Conservation (phyloP, 2,888 invertebrate genomes). For the Dyspetes luteomarginatus region DNA sequence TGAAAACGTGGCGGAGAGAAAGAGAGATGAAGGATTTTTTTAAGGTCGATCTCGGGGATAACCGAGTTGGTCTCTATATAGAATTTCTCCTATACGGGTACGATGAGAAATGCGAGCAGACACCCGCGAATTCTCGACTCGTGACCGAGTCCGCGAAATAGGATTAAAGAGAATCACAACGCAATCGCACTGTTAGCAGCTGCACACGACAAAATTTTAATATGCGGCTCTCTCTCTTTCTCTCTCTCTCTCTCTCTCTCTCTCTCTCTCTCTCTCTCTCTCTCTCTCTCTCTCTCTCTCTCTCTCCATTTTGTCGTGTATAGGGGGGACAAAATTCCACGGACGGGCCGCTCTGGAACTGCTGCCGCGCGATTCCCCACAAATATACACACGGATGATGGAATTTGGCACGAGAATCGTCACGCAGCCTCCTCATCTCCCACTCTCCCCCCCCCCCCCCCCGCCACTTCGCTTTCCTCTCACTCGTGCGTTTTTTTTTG, state of each 20-base stretch:
- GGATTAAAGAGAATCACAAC: background rate
- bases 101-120: slow-evolving; percentile 19
- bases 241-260: background rate
- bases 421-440: slow-evolving; percentile 14
- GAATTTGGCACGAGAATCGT: slow-evolving; percentile 65
- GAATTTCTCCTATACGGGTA: background rate
- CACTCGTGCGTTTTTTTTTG: slow-evolving; percentile 11
- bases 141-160: slow-evolving; percentile 39
- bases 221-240: too few species aligned
- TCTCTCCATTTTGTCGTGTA: background rate
- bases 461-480: background rate
- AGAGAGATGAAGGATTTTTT: slow-evolving; percentile 17
- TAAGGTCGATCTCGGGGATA: slow-evolving; percentile 39
- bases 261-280: background rate
- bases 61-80: background rate
- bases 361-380: slow-evolving; percentile 4
- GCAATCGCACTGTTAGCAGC: slow-evolving; percentile 20
- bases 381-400: slow-evolving; percentile 51
- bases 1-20: background rate
- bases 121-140: slow-evolving; percentile 7
- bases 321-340: slow-evolving; percentile 55
- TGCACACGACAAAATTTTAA: background rate
- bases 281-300: background rate
- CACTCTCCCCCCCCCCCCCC: background rate
- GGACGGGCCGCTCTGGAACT: slow-evolving; percentile 26